Evolutionary conservation across 2,113 vertebrate genomes (phyloP).

Genomic region (Ginglymostoma cirratum): DNA sequence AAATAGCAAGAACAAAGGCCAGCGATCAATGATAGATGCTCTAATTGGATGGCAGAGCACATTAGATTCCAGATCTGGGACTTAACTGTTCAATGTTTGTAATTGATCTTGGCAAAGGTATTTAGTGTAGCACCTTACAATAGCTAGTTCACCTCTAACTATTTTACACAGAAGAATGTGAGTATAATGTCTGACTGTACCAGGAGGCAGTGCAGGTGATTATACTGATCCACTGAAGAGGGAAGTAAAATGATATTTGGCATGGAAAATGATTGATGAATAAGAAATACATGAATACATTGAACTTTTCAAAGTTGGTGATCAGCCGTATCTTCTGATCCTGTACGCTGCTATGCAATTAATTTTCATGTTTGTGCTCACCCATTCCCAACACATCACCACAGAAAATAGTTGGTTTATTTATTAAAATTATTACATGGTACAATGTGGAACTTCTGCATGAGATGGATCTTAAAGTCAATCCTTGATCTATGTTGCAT

Average conservation of each 20-base stretch:
- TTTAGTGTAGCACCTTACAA: neutral
- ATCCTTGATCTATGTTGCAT: neutral
- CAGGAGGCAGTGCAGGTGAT: neutral
- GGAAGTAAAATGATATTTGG: neutral
- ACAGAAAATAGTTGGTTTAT: neutral
- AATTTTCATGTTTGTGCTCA: neutral
- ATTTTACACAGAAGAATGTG: neutral
- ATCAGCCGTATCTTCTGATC: neutral
- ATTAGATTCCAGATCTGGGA: neutral
- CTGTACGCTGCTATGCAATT: too few relatives aligned
- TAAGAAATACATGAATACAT: neutral
- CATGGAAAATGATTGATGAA: neutral
- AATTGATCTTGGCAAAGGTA: conserved; percentile 26
- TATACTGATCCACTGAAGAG: neutral
- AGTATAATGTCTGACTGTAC: neutral
- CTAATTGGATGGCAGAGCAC: neutral
- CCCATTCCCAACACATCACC: neutral
- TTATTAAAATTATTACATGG: neutral
- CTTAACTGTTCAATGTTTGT: neutral
- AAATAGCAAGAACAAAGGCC: neutral
- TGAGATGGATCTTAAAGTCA: neutral
- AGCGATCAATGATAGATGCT: neutral
- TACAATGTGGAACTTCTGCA: neutral
- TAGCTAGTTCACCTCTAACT: neutral
- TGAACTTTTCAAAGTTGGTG: neutral